Evolutionary conservation across 2,797 vertebrate genomes (phyloP), one percentile per base, ranked within the genome.

Genomic region (Lindbergichthys nudifrons): DNA sequence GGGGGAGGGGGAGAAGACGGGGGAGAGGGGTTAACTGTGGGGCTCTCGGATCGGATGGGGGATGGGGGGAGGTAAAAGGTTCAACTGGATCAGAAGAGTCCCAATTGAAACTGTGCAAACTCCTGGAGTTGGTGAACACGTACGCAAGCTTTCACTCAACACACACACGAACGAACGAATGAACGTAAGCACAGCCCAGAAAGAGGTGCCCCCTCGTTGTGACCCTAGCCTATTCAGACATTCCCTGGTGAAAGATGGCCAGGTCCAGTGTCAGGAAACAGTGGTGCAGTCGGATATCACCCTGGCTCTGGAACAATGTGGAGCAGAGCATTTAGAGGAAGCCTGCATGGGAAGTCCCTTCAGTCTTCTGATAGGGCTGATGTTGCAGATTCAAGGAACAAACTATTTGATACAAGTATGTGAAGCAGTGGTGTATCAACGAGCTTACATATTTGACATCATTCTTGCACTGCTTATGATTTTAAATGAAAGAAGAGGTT

Each of bases 51-150:
- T 56, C 0, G 43, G 36, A 11, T 54, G 73, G 80, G 76, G 75
- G 77, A 60, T 65, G 77, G 81, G 74, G 36, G 72, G 81, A 85
- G 64, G 92, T 72, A 92, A 95, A 94, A 95, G 95, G 95, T 96
- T 95, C 93, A 89, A 85, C 86, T 91, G 94, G 95, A 95, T 97
- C 94, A 95, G 89, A 90, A 90, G 87, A 91, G 88, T 79, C 88
- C 92, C 76, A 94, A 94, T 92, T 93, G 88, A 71, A 77, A 70
- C 39, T 62, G 83, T 75, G 71, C 51, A 79, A 83, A 90, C 74
- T 86, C 70, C 91, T 87, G 88, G 67, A 92, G 83, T 81, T 66
- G 88, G 85, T 12, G 69, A 62, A 64, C 84, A 84, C 75, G 87
- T 54, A 80, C 23, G 67, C 26, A 70, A 69, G 63, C 67, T 65